phyloP scores from a whole-genome alignment of 2,888 invertebrate genomes.

The Ochropleura leucogaster region DNA sequence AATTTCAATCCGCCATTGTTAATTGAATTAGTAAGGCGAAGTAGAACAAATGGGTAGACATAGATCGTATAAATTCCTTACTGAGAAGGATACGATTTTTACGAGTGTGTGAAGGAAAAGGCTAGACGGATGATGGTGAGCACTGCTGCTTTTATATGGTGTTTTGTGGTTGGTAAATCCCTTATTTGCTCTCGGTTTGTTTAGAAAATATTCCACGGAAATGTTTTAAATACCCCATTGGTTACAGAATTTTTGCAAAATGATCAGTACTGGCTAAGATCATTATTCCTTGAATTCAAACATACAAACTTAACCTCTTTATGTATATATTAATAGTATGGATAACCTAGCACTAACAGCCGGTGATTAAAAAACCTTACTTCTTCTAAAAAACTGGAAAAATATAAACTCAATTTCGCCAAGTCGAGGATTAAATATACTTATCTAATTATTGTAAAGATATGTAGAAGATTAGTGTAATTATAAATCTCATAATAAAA shows the following conservation, averaged over 20 bases:
- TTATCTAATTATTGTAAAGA: neutral
- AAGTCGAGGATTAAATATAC: conserved; percentile 13
- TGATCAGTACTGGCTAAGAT: neutral
- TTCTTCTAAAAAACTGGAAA: neutral
- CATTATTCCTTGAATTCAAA: neutral
- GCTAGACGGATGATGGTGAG: no score
- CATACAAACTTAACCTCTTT: neutral
- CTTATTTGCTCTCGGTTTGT: neutral
- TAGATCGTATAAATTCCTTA: conserved; percentile 34
- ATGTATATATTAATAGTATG: neutral
- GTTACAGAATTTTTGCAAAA: neutral
- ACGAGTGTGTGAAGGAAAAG: no score
- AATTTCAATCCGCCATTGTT: conserved; percentile 59
- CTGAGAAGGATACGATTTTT: conserved; percentile 13
- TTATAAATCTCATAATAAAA: no score
- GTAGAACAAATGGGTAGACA: conserved; percentile 54
- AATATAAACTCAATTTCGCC: neutral
- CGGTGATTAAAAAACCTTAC: neutral
- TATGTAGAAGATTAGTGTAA: no score
- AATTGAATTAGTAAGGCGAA: conserved; percentile 62
- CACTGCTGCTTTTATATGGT: neutral
- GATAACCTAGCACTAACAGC: neutral
- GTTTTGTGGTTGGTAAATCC: neutral
- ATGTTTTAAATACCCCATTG: neutral
- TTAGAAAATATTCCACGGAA: neutral